Evolutionary conservation across 2,888 invertebrate species (phyloP), one percentile per base, ranked within the genome.

Genomic region (Herminia tarsipennalis): DNA sequence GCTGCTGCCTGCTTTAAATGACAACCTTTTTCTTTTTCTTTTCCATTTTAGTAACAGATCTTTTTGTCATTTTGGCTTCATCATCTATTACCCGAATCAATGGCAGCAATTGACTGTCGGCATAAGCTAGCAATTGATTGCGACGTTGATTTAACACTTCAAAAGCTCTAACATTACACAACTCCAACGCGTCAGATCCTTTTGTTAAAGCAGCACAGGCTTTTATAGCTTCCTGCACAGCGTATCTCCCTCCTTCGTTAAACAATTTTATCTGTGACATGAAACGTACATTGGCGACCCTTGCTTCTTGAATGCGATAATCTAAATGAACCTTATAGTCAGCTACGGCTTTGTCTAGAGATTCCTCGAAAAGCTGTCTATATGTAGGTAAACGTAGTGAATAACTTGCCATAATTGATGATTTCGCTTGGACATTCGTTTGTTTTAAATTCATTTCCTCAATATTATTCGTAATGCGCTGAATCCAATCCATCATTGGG

Each of bases 261-360:
- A 82, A 81, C 47, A 88, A 52, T 36, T 70, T 77, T 2, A 89
- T 60, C 22, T 78, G 66, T 3, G 78, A 66, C 48, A 86, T 58
- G 36, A 83, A 84, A 5, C 78, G 70, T n/a, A 84, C 67, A 51
- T 86, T 88, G 0, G 87, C 76, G 22, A 86, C 76, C n/a, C 87
- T 75, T 5, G 73, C 86, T 25, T 77, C 76, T 53, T 89, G 88
- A 32, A 87, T 54, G n/a, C 75, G 65, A 13, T 76, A 55, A 17
- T 81, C 73, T 0, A 83, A 35, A n/a, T 66, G 47, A 14, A 46
- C 66, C 42, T 79, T 86, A 47, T 62, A 78, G 0, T 62, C 51
- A 2, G 60, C 67, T 9, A 82, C 39, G 1, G 72, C 76, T 4
- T 27, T 30, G 28, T 78, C 62, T 13, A 88, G 61, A 8, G 88